A percentile compares a stretch with the other conserved stretches of the same genome.
Evolutionary conservation across 2,797 vertebrate species (phyloP).

Genomic region (Crocodylus rhombifer): DNA sequence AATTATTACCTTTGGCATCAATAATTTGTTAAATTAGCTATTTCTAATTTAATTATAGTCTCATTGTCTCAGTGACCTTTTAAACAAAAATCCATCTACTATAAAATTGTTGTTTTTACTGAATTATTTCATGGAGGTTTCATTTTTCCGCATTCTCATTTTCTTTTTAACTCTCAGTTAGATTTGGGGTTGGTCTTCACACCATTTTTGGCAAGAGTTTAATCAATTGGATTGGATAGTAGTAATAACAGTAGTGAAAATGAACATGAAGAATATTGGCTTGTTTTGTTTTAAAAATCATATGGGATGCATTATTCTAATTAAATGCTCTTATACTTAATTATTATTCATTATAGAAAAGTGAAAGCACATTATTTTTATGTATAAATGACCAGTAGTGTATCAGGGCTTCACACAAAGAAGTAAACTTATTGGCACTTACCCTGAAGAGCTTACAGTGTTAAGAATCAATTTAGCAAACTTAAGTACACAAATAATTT

Average conservation of each 20-base stretch:
- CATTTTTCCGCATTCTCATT: slow-evolving; percentile 13
- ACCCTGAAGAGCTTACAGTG: not conserved
- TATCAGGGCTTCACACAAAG: not conserved
- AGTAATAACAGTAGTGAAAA: slow-evolving; percentile 2
- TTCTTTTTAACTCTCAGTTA: slow-evolving; percentile 1
- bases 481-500: not conserved
- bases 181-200: not conserved
- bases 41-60: slow-evolving; percentile 70
- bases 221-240: not conserved
- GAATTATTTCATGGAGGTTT: slow-evolving; percentile 38
- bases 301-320: not conserved
- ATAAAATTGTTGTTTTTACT: slow-evolving; percentile 54
- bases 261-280: not conserved
- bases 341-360: not conserved
- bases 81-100: slow-evolving; percentile 64
- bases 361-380: not conserved
- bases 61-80: slow-evolving; percentile 71
- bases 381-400: not conserved
- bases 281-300: not conserved
- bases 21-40: slow-evolving; percentile 73
- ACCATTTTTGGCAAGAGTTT: too few species aligned
- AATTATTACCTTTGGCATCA: slow-evolving; percentile 73
- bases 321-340: not conserved
- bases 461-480: not conserved
- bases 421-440: not conserved